Base-by-base conservation (phyloP, 2,797 vertebrate genomes). In the Melanotaenia maccullochi region DNA sequence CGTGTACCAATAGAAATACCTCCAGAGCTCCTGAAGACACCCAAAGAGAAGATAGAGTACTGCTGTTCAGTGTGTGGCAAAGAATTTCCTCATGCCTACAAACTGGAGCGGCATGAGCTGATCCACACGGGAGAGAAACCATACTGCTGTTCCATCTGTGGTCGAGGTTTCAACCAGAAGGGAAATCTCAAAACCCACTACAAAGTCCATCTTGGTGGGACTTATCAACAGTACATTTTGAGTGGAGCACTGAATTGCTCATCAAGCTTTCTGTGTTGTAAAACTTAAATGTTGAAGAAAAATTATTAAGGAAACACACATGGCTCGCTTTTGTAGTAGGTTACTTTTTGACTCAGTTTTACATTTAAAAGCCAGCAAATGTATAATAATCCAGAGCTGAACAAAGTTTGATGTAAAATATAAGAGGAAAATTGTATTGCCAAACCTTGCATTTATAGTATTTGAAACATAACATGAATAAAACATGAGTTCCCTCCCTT, bases 101-200 rank as follows among this genome's bases (percentile, higher is more conserved):
- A 92, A 66, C 85, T 92, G 1, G 90, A 92, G 81, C 60, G 90
- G 6, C 91, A 93, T 5, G 76, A 89, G 68, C 79, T 92, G 66
- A 88, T 91, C 36, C 91, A 93, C 83, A 92, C 91, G 0, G 91
- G 92, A 51, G 91, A 92, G 80, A 92, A 87, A 85, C 91, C 91
- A 0, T 92, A 92, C 86, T 72, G 83, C 75, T 93, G 91, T 79
- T 88, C 87, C 66, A 76, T 92, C 70, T 93, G 91, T 38, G 84
- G 88, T 0, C 85, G 90, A 0, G 89, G 92, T 6, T 93, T 93
- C 65, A 92, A 91, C 77, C 91, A 93, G 85, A 92, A 92, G 64
- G 92, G 91, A 18, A 92, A 92, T 52, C 90, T 93, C 28, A 93
- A 93, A 85, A 93, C 90, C 0, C 92, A 93, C 73, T 90, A 89